These are phyloP conservation scores for Ophion ellenae DNA, from an alignment of 2,888 invertebrate genomes.

Conservation along the genomic window DNA sequence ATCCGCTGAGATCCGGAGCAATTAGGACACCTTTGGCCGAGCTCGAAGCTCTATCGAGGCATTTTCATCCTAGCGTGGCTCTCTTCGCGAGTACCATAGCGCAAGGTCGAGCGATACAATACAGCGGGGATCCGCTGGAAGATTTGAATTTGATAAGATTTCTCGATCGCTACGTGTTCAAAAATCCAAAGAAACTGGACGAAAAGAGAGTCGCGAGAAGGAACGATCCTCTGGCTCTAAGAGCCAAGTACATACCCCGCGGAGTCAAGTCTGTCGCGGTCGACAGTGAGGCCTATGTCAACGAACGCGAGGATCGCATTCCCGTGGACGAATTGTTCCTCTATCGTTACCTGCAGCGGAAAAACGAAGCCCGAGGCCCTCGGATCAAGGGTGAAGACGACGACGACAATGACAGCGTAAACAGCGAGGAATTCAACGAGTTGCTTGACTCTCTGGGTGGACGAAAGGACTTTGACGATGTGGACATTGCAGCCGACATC, in stretches of 20 bases:
- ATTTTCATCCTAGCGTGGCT: conserved; percentile 96
- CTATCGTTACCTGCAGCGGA: conserved; percentile 86
- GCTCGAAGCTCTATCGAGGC: conserved; percentile 88
- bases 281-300: conserved; percentile 89
- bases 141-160: conserved; percentile 97
- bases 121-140: conserved; percentile 96
- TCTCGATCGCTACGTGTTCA: conserved; percentile 97
- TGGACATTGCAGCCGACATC: conserved; percentile 85
- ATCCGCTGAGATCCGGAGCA: conserved; percentile 94
- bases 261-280: conserved; percentile 90
- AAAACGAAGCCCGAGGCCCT: conserved; percentile 65
- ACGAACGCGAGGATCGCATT: conserved; percentile 88
- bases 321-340: conserved; percentile 96
- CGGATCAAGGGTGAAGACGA: conserved; percentile 73
- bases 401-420: conserved; percentile 83
- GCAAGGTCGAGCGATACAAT: conserved; percentile 90
- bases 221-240: conserved; percentile 87
- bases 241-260: conserved; percentile 89
- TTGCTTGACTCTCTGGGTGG: conserved; percentile 84
- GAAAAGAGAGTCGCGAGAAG: conserved; percentile 85
- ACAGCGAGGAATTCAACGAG: conserved; percentile 85
- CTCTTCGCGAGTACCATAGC: conserved; percentile 93
- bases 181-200: conserved; percentile 92
- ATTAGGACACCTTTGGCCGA: conserved; percentile 90
- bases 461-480: conserved; percentile 84